A percentile compares a stretch with the other conserved stretches of the same genome.
Evolutionary conservation across 2,113 vertebrate species (phyloP).

Genomic region (Laticauda laticaudata): DNA sequence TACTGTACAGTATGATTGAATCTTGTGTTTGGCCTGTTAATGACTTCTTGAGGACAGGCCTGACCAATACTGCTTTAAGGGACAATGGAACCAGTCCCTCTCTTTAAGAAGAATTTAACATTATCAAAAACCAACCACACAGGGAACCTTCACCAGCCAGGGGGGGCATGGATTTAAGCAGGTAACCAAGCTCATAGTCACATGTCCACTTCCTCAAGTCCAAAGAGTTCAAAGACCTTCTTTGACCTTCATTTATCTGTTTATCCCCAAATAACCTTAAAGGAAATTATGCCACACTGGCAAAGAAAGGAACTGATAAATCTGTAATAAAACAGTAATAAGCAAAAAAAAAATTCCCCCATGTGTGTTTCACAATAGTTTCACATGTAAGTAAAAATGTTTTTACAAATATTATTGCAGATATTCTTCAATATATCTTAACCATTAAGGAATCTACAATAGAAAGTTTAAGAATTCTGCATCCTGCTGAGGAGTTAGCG

Average conservation of each 20-base stretch:
- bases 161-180: neutral
- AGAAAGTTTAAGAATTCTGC: constrained; percentile 56
- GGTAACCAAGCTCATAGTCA: neutral
- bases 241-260: neutral
- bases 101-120: neutral
- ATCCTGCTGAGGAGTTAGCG: constrained; percentile 50
- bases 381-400: constrained; percentile 32
- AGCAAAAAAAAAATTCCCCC: neutral
- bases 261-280: neutral
- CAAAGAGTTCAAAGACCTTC: neutral
- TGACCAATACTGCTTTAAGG: neutral
- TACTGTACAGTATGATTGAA: neutral
- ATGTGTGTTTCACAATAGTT: neutral
- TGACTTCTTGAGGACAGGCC: neutral
- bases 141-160: neutral
- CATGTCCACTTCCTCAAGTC: neutral
- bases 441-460: constrained; percentile 58
- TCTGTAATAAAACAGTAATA: neutral
- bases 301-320: neutral
- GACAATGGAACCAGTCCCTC: neutral
- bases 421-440: constrained; percentile 38
- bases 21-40: neutral
- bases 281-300: neutral
- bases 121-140: neutral
- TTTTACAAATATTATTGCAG: constrained; percentile 50